Percentiles rank a stretch among this genome's conserved stretches.
Evolutionary conservation across 1,140 invertebrate species (phyloP).

Genomic region (Sitodiplosis mosellana): DNA sequence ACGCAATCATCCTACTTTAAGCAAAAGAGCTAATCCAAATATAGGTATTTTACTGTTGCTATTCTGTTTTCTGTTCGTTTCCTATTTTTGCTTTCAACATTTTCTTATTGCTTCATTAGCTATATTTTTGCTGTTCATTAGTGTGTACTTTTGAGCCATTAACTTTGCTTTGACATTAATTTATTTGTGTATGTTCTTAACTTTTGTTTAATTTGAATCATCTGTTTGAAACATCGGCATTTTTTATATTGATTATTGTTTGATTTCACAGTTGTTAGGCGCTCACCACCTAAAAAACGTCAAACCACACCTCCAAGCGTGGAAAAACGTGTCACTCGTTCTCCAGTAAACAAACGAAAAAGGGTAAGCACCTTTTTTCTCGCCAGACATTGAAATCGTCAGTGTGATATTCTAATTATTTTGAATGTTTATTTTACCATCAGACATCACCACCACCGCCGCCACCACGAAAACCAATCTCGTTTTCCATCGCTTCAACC

Average conservation of each 20-base stretch:
- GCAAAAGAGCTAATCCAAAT: not conserved
- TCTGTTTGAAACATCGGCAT: too few species aligned
- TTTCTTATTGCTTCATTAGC: not conserved
- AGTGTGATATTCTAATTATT: too few species aligned
- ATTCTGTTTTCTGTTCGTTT: not conserved
- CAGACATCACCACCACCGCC: slow-evolving; percentile 7
- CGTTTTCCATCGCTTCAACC: slow-evolving; percentile 12
- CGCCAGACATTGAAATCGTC: not conserved
- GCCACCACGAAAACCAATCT: slow-evolving; percentile 11
- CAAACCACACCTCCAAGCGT: not conserved
- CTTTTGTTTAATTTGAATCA: too few species aligned
- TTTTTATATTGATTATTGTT: too few species aligned
- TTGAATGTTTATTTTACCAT: not conserved
- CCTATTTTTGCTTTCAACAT: not conserved
- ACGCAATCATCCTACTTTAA: not conserved
- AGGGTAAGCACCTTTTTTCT: not conserved
- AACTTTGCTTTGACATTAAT: not conserved
- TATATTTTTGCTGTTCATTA: not conserved
- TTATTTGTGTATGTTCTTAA: too few species aligned
- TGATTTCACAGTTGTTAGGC: not conserved
- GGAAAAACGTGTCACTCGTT: not conserved
- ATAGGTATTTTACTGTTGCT: not conserved
- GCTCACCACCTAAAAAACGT: not conserved
- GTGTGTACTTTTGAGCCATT: too few species aligned
- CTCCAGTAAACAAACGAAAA: not conserved